Evolutionary conservation across 37 sponge, comb jelly and placozoan genomes (phyloP).

Genomic region (Bolinopsis microptera): DNA sequence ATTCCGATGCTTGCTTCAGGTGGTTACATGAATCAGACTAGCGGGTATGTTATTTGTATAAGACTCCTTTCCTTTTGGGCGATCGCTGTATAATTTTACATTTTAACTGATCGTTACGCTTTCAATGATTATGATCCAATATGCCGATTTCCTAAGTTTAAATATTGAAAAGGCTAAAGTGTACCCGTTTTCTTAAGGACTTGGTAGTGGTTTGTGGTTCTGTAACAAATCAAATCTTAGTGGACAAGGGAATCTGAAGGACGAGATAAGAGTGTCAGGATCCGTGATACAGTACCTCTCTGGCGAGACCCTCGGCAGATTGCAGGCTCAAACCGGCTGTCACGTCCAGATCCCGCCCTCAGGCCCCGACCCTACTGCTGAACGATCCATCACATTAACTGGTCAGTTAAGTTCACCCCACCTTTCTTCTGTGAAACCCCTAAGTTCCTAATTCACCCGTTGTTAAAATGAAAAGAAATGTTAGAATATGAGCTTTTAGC

Average conservation of each 20-base stretch:
- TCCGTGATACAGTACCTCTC: conserved; percentile 51
- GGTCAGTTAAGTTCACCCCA: neutral
- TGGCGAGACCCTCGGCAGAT: conserved; percentile 36
- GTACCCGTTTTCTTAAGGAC: too few relatives aligned
- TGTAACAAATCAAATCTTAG: neutral
- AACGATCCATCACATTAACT: conserved; percentile 48
- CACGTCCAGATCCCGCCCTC: conserved; percentile 48
- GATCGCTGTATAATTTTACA: too few relatives aligned
- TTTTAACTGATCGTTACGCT: too few relatives aligned
- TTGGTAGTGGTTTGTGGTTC: too few relatives aligned
- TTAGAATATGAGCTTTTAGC: neutral
- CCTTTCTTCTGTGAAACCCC: too few relatives aligned
- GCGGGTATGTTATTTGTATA: conserved; percentile 19
- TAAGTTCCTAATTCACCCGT: too few relatives aligned
- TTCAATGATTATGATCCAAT: too few relatives aligned
- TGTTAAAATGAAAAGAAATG: too few relatives aligned
- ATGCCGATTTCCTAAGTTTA: too few relatives aligned
- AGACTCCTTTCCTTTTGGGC: too few relatives aligned
- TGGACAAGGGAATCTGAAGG: conserved; percentile 3
- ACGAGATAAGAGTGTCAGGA: conserved; percentile 60
- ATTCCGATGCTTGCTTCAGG: neutral
- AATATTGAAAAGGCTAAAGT: too few relatives aligned
- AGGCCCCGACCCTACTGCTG: conserved; percentile 56
- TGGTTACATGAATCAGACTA: conserved; percentile 45
- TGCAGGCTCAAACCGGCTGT: conserved; percentile 34